These are phyloP conservation scores for Phenganax stokvisi DNA, from an alignment of 92 coral and sea anemone genomes.

Conservation along the genomic window DNA sequence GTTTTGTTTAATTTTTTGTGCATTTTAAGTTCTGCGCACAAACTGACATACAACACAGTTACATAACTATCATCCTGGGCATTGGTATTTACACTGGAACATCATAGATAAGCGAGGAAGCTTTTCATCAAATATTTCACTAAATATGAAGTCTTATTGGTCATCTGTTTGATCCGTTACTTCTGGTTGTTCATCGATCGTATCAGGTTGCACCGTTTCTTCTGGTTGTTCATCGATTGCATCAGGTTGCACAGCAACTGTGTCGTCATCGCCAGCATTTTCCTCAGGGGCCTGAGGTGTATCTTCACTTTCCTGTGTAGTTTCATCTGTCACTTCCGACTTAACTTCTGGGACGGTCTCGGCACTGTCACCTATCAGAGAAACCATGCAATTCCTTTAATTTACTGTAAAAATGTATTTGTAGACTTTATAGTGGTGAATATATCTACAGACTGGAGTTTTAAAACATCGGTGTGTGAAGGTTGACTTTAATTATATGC, in stretches of 20 bases:
- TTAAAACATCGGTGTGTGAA: too few species aligned
- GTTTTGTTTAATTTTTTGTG: too few species aligned
- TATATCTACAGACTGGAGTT: too few species aligned
- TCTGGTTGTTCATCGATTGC: constrained; percentile 45
- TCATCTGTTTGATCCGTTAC: constrained; percentile 47
- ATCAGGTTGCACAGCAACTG: constrained; percentile 27
- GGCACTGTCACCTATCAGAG: not conserved
- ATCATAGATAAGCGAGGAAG: not conserved
- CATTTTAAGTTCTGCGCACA: too few species aligned
- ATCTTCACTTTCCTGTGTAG: not conserved
- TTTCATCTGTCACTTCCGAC: constrained; percentile 30
- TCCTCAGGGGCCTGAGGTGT: constrained; percentile 29
- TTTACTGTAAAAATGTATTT: not conserved
- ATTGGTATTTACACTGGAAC: constrained; percentile 2
- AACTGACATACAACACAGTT: too few species aligned
- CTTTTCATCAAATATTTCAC: not conserved
- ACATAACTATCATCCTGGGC: too few species aligned
- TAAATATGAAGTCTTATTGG: constrained; percentile 42
- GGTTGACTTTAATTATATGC: too few species aligned
- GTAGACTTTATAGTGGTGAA: too few species aligned
- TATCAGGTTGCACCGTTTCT: constrained; percentile 37
- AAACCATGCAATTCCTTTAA: not conserved
- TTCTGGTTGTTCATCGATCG: constrained; percentile 40
- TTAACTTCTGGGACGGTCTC: constrained; percentile 37
- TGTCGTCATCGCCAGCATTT: not conserved